Evolutionary conservation across 2,888 invertebrate genomes (phyloP), one percentile per base, ranked within the genome.

Genomic region (Pseudococcus longispinus): DNA sequence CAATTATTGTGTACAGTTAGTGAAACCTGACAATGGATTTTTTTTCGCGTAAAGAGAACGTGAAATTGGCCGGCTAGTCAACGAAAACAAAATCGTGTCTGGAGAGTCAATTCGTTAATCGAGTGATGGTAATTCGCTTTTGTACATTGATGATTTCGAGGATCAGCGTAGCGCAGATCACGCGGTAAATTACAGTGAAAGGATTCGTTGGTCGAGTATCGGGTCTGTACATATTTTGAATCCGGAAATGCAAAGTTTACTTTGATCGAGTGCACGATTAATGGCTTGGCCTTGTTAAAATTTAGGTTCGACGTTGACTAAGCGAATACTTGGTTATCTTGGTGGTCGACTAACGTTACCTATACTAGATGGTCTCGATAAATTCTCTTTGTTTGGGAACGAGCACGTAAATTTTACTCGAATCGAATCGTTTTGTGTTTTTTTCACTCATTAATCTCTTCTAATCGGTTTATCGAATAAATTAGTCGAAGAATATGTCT

Each of bases 231-330:
- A 70, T 4, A 29, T 0, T 29, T 29, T 29, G 29, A 29, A 70
- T 70, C 70, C 70, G 70, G 70, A 70, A 70, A 70, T 70, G 70
- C 70, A 70, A 70, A 70, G 29, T 70, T 29, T 26, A 70, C 15
- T 18, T 70, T 70, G 29, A 18, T 70, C 20, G 60, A 60, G 60
- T 60, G 60, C 60, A 60, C 60, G 60, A 60, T 60, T 60, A 60
- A 60, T 23, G 60, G 23, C n/a, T 70, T 70, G 70, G 29, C 70
- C 70, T 70, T 70, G 70, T 70, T 70, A 29, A 29, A 29, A 29
- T 70, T 29, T 13, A 70, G 29, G 29, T 29, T 29, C 18, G 29
- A 70, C 70, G 26, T 60, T 60, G 60, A 60, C 60, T 60, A 23
- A 60, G 60, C 60, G 60, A 60, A 60, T 60, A 60, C n/a, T 20